phyloP scores from a whole-genome alignment of 2,888 invertebrate species.

The Eutolmus rufibarbis region DNA sequence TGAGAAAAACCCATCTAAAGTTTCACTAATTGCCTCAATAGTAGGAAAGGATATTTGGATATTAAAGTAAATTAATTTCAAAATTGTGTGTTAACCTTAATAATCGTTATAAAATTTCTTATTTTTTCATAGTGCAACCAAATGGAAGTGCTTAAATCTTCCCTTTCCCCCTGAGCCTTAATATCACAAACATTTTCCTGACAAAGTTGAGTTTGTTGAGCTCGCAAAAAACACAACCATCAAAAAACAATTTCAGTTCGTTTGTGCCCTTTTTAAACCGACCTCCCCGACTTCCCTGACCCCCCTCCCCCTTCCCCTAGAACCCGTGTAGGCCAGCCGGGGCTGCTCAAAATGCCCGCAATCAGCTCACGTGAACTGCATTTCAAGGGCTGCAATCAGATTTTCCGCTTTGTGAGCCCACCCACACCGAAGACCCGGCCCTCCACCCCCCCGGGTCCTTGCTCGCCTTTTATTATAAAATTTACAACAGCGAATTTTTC shows the following conservation, averaged over 20 bases:
- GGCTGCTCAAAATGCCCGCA: conserved; percentile 16
- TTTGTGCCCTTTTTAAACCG: not conserved
- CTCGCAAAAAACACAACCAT: not conserved
- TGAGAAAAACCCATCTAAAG: too few species aligned
- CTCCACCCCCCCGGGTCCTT: not conserved
- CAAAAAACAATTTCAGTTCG: not conserved
- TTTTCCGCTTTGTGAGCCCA: not conserved
- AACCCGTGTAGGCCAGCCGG: not conserved
- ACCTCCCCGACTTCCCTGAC: not conserved
- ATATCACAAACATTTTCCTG: not conserved
- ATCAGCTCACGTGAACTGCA: conserved; percentile 35
- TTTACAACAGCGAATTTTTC: conserved; percentile 49
- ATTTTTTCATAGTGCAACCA: not conserved
- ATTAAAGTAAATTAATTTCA: too few species aligned
- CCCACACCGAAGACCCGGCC: too few species aligned
- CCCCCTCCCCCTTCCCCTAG: too few species aligned
- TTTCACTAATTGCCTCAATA: too few species aligned
- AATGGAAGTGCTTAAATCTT: not conserved
- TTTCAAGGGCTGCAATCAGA: conserved; percentile 38
- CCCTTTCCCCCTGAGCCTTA: not conserved
- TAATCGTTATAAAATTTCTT: not conserved
- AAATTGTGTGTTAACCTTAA: not conserved
- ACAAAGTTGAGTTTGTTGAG: not conserved
- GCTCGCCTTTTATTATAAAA: conserved; percentile 37
- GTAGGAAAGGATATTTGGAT: too few species aligned